Evolutionary conservation across 2,797 vertebrate genomes (phyloP).

Genomic region (Cephalopachus bancanus): DNA sequence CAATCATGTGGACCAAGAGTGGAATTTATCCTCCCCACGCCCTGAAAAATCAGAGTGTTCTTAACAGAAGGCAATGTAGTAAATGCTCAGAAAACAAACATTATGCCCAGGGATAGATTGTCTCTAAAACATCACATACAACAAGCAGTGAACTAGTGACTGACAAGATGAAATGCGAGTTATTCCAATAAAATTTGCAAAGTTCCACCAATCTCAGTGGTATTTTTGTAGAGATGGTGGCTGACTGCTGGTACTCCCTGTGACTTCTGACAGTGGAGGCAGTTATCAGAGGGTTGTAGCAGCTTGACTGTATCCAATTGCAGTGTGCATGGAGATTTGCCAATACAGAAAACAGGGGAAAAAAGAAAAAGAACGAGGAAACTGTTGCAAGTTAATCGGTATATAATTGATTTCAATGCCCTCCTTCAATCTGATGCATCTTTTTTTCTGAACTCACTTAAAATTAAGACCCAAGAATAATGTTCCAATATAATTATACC

Average conservation of each 20-base stretch:
- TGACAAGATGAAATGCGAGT: neutral
- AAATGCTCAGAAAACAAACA: neutral
- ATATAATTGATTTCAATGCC: slow-evolving; percentile 50
- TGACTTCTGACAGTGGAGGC: neutral
- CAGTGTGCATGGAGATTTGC: neutral
- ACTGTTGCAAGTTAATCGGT: neutral
- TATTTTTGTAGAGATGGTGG: slow-evolving; percentile 33
- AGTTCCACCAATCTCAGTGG: neutral
- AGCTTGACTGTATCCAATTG: slow-evolving; percentile 30
- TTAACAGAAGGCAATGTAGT: slow-evolving; percentile 1
- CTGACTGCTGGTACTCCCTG: neutral
- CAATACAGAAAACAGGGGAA: neutral
- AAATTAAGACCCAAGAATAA: slow-evolving; percentile 48
- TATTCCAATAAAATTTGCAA: neutral
- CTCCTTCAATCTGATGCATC: neutral
- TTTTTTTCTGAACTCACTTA: slow-evolving; percentile 42
- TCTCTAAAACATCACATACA: neutral
- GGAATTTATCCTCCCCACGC: neutral
- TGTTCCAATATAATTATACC: neutral
- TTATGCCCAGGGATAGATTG: neutral
- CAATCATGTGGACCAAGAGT: neutral
- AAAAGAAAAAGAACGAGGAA: neutral
- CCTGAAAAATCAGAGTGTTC: neutral
- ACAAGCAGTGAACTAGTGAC: neutral
- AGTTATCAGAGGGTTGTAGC: slow-evolving; percentile 17